Evolutionary conservation across 2,888 invertebrate genomes (phyloP), one percentile per base, ranked within the genome.

Genomic region (Pollenia angustigena): DNA sequence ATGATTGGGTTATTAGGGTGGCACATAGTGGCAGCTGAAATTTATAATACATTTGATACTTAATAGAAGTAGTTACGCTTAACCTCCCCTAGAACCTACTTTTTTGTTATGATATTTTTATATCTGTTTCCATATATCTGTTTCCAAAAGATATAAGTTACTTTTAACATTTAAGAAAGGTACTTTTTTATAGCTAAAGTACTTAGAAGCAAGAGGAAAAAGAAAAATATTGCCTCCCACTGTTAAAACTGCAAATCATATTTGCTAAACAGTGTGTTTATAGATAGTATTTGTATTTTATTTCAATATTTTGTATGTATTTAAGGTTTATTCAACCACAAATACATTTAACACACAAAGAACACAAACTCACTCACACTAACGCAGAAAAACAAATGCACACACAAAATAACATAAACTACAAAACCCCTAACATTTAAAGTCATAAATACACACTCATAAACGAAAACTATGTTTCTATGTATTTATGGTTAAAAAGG

Each of bases 251-350:
- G 14, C 18, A 48, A 23, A 16, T 66, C 50, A 1, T 32, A 40
- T 16, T 9, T 60, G 32, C 6, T 32, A 32, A 32, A 32, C 32
- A 32, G 32, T 0, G 32, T 32, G 32, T 32, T 48, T 62, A 6
- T 40, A 18, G 9, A 44, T 62, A n/a, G n/a, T n/a, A 71, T 72
- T 48, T 56, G 14, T 9, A 6, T 56, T 56, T 56, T 12, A 66
- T 48, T 68, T 56, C 16, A 52, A 44, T 66, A 54, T 58, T 76
- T 52, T 54, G 58, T 68, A 66, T 68, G 62, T 56, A 68, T 79
- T 82, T 80, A 75, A 82, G 69, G 64, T 82, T 86, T 79, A 71
- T 64, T 75, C 54, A 82, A 86, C 82, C 79, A 64, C 82, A 86
- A 82, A 75, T 71, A 69, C 54, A 80, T 86, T 71, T 64, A 79